Base-by-base conservation (phyloP, 1,140 invertebrate species). In the Phenacoccus solenopsis region DNA sequence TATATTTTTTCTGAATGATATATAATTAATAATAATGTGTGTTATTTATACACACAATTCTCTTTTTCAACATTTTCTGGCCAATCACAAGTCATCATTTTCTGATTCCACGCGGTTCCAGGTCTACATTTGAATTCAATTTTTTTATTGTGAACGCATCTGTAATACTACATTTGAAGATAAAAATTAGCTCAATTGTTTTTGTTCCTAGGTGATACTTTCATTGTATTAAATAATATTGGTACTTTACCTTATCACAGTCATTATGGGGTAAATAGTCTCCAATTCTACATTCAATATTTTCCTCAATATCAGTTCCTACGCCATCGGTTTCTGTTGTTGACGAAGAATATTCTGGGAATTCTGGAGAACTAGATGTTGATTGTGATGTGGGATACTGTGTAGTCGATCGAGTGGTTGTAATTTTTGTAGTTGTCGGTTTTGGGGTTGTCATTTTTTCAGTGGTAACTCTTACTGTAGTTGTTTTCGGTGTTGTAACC, bases 21-120 rank as follows among this genome's bases (percentile, higher is more conserved):
- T n/a, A n/a, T n/a, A n/a, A n/a, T n/a, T n/a, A n/a, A n/a, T n/a
- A n/a, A n/a, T n/a, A n/a, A n/a, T n/a, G n/a, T n/a, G n/a, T n/a
- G n/a, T 38, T 38, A n/a, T 64, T 64, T 24, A 64, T 64, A 27
- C 3, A 64, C 25, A 16, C 59, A 64, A 16, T 64, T 64, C 25
- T 24, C 22, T 24, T 64, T 27, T 24, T 64, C 25, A 16, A 25
- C 16, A 25, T 64, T 64, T 64, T 64, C 59, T 64, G 89, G 87
- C 90, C 90, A 92, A 78, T 90, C 89, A 76, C 90, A 92, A 20
- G 89, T 83, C 70, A 84, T 84, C 28, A 81, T 82, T 16, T 81
- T 76, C 0, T 81, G 81, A 73, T 91, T 88, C 80, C 88, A 93
- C n/a, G 89, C 83, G 0, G 88, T 87, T 24, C 88, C 88, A 1